phyloP scores from a whole-genome alignment of 1,140 invertebrate genomes.

The Drosophila triauraria region DNA sequence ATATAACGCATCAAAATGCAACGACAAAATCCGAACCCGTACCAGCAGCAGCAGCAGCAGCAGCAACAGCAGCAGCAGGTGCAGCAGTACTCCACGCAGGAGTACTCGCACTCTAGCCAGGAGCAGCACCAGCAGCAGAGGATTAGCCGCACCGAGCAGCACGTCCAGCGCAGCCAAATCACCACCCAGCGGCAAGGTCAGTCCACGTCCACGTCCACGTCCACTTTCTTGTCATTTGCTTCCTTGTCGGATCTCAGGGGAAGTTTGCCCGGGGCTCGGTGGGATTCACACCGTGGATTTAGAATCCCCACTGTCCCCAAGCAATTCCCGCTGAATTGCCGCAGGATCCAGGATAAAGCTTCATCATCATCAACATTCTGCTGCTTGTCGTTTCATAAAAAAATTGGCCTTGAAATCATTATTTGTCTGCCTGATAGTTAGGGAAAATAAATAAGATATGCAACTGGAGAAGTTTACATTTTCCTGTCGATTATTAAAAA shows the following conservation, averaged over 20 bases:
- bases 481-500: not conserved
- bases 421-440: not conserved
- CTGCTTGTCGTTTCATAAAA: slow-evolving; percentile 18
- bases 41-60: slow-evolving; percentile 85
- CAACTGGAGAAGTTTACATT: not conserved
- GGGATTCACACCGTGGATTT: slow-evolving; percentile 80
- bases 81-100: slow-evolving; percentile 86
- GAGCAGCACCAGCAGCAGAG: slow-evolving; percentile 88
- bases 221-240: slow-evolving; percentile 4
- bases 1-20: slow-evolving; percentile 85
- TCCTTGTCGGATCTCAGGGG: slow-evolving; percentile 24
- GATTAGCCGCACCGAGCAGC: slow-evolving; percentile 90
- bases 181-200: slow-evolving; percentile 92
- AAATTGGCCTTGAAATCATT: slow-evolving; percentile 22
- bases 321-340: slow-evolving; percentile 48
- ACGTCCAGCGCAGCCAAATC: slow-evolving; percentile 90
- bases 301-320: slow-evolving; percentile 61
- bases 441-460: not conserved
- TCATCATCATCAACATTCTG: slow-evolving; percentile 8
- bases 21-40: slow-evolving; percentile 85
- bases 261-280: slow-evolving; percentile 54
- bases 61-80: slow-evolving; percentile 87
- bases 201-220: slow-evolving; percentile 62
- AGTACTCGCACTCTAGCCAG: slow-evolving; percentile 77
- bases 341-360: slow-evolving; percentile 16